Base-by-base conservation (phyloP, 2,888 invertebrate species). In the Lucinisca nassula region DNA sequence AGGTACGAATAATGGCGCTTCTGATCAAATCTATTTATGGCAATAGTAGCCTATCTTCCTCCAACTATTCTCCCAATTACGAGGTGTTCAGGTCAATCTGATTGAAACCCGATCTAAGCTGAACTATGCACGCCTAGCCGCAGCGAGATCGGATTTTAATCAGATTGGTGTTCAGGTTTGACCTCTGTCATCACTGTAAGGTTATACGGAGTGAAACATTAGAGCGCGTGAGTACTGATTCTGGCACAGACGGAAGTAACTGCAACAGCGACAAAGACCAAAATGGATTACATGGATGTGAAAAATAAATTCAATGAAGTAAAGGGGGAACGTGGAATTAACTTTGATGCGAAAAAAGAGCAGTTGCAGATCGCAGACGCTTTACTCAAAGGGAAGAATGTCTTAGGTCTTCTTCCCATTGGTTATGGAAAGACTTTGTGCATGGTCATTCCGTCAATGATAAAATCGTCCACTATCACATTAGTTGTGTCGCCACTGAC, bases 341-440 rank as follows among this genome's bases (percentile, higher is more conserved):
- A 14, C 8, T 75, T 85, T 51, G 79, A 82, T 14, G 32, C 35
- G 3, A 85, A 85, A 51, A 21, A 17, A 0, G 85, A 85, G 35
- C 85, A 85, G 74, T 17, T 82, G 17, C 12, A 17, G 8, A 55
- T 49, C 21, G 75, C 70, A n/a, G 1, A 8, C 14, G 37, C 75
- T 17, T 30, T 82, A 3, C 0, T 73, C 27, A 73, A 58, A 70
- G 72, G 74, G 12, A 70, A 24, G n/a, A 78, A 82, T 27, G 82
- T 74, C 38, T 21, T 86, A 17, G 58, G 85, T 0, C 72, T 86
- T n/a, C 40, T 82, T 14, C 79, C 79, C 3, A 86, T 78, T 30
- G 85, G 82, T 8, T 82, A 70, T 51, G 85, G 85, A 55, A 79
- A 84, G 21, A 51, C 79, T 8, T n/a, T 79, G 3, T 79, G 84